Conservation (phyloP, 2,888 invertebrate genomes). For the Physocephala rufipes region DNA sequence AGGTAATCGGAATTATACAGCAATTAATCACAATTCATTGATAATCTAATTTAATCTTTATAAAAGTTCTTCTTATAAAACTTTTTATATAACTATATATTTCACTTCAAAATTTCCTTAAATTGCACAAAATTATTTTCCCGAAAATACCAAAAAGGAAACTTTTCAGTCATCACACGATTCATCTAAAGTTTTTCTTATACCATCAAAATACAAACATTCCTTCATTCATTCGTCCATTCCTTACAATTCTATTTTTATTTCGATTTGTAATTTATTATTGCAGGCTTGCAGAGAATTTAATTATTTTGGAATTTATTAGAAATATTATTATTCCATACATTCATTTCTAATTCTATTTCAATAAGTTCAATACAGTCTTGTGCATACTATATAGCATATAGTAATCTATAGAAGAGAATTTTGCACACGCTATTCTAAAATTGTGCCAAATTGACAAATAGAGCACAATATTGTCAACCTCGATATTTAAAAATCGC, state of each 20-base stretch:
- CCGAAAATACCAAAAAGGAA: too few relatives aligned
- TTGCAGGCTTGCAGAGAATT: constrained; percentile 7
- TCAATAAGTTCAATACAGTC: background rate
- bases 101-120: too few relatives aligned
- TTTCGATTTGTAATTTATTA: background rate
- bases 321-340: background rate
- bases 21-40: too few relatives aligned
- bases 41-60: too few relatives aligned
- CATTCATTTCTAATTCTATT: background rate
- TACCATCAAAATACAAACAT: background rate
- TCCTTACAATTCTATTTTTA: background rate
- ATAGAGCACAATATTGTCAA: too few relatives aligned
- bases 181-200: too few relatives aligned
- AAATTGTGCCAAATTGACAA: too few relatives aligned
- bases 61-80: too few relatives aligned
- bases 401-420: background rate
- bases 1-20: too few relatives aligned
- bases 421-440: constrained; percentile 3
- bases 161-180: too few relatives aligned
- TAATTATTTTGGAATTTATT: background rate
- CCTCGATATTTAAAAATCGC: background rate
- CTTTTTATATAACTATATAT: too few relatives aligned
- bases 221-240: background rate
- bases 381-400: background rate
- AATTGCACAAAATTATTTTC: too few relatives aligned